Evolutionary conservation across 2,888 invertebrate genomes (phyloP).

Genomic region (Bibio marci): DNA sequence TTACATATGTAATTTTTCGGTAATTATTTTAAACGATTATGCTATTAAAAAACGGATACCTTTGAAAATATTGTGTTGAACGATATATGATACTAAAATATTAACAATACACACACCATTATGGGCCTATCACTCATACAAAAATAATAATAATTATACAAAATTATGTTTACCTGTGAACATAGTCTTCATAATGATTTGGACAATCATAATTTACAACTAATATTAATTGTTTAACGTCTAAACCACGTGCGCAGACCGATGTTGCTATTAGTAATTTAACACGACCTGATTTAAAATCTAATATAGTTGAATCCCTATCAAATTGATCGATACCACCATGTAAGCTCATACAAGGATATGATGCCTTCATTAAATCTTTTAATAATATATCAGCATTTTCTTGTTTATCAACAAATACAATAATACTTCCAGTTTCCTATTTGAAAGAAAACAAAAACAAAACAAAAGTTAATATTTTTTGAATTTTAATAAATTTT

Average conservation of each 20-base stretch:
- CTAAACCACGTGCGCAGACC: conserved; percentile 95
- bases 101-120: no score
- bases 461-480: neutral
- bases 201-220: conserved; percentile 99
- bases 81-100: no score
- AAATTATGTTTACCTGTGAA: conserved; percentile 66
- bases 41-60: no score
- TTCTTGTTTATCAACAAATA: conserved; percentile 98
- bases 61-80: no score
- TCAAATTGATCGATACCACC: conserved; percentile 99
- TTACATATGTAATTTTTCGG: no score
- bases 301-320: conserved; percentile 90
- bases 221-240: conserved; percentile 91
- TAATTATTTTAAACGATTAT: no score
- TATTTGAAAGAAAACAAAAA: no score
- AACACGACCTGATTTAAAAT: conserved; percentile 91
- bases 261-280: conserved; percentile 92
- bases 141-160: no score
- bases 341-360: conserved; percentile 92
- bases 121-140: no score
- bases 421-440: conserved; percentile 81
- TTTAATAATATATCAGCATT: conserved; percentile 85
- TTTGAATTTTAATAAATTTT: neutral
- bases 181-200: conserved; percentile 99
- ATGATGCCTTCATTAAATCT: conserved; percentile 90